phyloP scores from a whole-genome alignment of 2,113 vertebrate genomes.

The Motacilla tschutschensis region DNA sequence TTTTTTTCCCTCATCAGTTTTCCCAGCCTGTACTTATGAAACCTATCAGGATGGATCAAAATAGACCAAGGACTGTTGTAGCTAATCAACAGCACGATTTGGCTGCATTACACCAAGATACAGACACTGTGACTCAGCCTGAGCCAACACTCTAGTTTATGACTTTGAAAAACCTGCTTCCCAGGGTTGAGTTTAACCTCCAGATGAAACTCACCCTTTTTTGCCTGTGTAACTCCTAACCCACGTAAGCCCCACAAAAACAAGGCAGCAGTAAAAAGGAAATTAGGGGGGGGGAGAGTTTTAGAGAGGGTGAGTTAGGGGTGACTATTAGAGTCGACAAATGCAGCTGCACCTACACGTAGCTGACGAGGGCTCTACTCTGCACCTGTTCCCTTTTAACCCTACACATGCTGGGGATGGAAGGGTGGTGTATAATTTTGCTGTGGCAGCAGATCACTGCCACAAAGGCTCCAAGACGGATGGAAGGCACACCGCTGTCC shows the following conservation, averaged over 20 bases:
- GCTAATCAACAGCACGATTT: not conserved
- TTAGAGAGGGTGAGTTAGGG: not conserved
- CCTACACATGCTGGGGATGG: not conserved
- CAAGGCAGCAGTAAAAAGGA: not conserved
- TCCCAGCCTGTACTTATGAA: slow-evolving; percentile 4
- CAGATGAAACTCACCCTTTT: not conserved
- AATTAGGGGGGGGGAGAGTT: not conserved
- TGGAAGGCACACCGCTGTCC: not conserved
- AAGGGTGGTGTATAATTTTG: not conserved
- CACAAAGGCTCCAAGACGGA: not conserved
- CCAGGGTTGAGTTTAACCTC: not conserved
- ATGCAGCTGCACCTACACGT: rapidly evolving
- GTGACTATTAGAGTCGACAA: not conserved
- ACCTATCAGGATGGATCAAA: slow-evolving; percentile 2
- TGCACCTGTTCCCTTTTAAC: not conserved
- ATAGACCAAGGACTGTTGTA: not conserved
- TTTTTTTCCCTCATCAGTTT: not conserved
- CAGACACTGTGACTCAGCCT: not conserved
- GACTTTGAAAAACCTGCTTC: slow-evolving; percentile 6
- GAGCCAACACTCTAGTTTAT: not conserved
- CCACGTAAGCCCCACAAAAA: not conserved
- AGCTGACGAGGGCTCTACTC: not conserved
- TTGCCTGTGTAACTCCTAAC: not conserved
- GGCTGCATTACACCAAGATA: not conserved
- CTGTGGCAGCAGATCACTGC: not conserved